Conservation (phyloP, 2,113 vertebrate species). For the Ranitomeya imitator region DNA sequence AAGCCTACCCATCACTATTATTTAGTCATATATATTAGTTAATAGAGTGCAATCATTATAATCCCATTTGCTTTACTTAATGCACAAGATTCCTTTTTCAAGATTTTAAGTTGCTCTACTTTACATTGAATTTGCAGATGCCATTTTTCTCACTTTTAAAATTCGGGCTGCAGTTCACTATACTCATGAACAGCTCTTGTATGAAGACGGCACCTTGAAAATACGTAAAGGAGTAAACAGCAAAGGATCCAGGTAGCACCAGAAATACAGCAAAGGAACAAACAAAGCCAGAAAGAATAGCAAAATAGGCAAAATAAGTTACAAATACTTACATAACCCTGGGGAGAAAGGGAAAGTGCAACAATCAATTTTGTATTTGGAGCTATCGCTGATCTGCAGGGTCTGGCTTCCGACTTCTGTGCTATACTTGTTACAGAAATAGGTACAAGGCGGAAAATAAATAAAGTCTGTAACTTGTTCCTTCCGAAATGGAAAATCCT, state of each 20-base stretch:
- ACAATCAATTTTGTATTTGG: slow-evolving; percentile 29
- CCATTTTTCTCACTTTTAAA: not conserved
- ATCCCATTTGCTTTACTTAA: too few species aligned
- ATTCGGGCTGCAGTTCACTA: not conserved
- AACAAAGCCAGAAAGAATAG: slow-evolving; percentile 23
- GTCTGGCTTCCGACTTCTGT: slow-evolving; percentile 13
- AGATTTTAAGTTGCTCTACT: too few species aligned
- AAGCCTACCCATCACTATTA: too few species aligned
- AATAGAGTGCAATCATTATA: too few species aligned
- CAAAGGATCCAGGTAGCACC: not conserved
- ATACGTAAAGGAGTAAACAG: not conserved
- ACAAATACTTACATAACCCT: slow-evolving; percentile 32
- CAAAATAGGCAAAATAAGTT: slow-evolving; percentile 28
- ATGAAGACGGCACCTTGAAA: not conserved
- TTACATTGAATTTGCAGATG: not conserved
- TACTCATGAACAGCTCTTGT: not conserved
- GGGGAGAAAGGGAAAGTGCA: not conserved
- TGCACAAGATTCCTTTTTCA: too few species aligned
- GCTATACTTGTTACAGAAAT: slow-evolving; percentile 8
- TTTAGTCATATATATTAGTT: too few species aligned
- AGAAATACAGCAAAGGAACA: not conserved
- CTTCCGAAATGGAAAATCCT: slow-evolving; percentile 10
- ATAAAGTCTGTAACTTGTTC: slow-evolving; percentile 23
- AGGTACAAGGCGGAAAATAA: slow-evolving; percentile 36
- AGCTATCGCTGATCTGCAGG: slow-evolving; percentile 21